Evolutionary conservation across 2,797 vertebrate species (phyloP).

Genomic region (Petrocephalus sullivani): DNA sequence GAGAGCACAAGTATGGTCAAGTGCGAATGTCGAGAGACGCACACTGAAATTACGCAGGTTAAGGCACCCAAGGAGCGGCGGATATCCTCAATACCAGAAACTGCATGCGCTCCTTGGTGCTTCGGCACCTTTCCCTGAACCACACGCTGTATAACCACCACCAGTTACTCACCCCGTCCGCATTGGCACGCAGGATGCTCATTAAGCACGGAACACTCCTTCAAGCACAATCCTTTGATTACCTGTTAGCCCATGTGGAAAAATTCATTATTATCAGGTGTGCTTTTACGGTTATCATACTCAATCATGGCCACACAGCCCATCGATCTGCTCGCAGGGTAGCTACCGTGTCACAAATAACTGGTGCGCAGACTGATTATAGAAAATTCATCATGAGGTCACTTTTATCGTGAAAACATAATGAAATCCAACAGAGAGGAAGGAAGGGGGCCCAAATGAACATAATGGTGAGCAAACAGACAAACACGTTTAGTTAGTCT

Average conservation of each 20-base stretch:
- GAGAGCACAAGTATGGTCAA: not conserved
- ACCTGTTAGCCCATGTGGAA: not conserved
- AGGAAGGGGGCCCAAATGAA: not conserved
- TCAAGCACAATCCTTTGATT: not conserved
- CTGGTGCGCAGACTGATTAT: constrained; percentile 46
- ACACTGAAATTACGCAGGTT: too few relatives aligned
- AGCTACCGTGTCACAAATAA: constrained; percentile 37
- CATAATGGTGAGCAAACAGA: not conserved
- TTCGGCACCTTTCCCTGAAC: not conserved
- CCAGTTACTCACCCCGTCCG: not conserved
- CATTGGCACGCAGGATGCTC: not conserved
- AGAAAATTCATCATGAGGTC: constrained; percentile 42
- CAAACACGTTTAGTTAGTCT: not conserved
- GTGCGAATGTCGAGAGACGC: not conserved
- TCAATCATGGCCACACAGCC: constrained; percentile 21
- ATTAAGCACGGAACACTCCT: not conserved
- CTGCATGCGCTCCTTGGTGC: not conserved
- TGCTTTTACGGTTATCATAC: constrained; percentile 27
- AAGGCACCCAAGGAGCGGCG: not conserved
- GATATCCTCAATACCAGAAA: not conserved
- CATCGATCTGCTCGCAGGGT: not conserved
- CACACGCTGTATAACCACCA: not conserved
- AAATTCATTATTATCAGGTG: constrained; percentile 47
- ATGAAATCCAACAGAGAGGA: not conserved
- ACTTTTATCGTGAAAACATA: constrained; percentile 36